Percentiles rank a stretch among this genome's conserved stretches.
Conservation (phyloP, 2,113 vertebrate species). For the Hyperoodon ampullatus region DNA sequence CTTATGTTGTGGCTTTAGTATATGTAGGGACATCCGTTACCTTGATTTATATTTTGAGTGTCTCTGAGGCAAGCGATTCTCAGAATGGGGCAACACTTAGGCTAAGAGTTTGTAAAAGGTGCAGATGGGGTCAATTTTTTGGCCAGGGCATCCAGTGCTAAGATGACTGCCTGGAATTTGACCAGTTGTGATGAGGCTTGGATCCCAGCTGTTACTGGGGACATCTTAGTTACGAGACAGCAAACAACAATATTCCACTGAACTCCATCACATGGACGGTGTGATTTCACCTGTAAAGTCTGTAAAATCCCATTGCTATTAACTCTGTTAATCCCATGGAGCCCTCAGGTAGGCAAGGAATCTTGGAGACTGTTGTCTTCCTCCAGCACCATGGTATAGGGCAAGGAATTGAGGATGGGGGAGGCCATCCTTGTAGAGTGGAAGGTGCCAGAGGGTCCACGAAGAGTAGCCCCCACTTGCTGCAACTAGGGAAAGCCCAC, state of each 20-base stretch:
- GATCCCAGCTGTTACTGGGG: neutral
- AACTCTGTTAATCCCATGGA: neutral
- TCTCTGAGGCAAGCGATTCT: neutral
- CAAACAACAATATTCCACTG: neutral
- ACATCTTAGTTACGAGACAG: neutral
- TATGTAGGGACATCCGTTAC: neutral
- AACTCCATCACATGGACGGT: neutral
- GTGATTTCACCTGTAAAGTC: neutral
- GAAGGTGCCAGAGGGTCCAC: too few species aligned
- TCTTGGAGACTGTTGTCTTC: neutral
- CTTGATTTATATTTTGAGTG: neutral
- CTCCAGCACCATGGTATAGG: neutral
- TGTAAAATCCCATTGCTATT: neutral
- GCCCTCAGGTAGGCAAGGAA: neutral
- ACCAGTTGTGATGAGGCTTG: neutral
- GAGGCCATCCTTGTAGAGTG: neutral
- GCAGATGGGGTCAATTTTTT: neutral
- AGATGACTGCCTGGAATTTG: neutral
- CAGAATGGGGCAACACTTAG: neutral
- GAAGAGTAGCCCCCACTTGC: fast-evolving
- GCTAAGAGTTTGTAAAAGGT: neutral
- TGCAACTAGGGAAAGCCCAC: too few species aligned
- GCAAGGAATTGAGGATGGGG: neutral
- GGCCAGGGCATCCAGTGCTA: neutral
- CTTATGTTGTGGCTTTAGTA: neutral